Evolutionary conservation across 1,140 invertebrate species (phyloP), one percentile per base, ranked within the genome.

Genomic region (Mamestra configurata): DNA sequence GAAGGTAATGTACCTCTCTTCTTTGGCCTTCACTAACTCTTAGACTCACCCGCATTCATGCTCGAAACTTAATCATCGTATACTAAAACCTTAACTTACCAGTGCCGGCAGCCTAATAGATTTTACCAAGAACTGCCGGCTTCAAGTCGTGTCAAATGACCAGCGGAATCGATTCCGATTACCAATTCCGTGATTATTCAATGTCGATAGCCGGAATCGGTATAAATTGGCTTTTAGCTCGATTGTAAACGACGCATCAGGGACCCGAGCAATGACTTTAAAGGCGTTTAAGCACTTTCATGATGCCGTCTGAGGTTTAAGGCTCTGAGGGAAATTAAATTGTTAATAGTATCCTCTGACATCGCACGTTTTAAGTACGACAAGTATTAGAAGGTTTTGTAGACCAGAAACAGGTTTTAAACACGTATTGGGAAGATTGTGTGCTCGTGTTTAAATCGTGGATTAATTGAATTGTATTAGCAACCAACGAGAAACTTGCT

Each of bases 191-290:
- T 46, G 40, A 49, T 27, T 71, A 71, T 10, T 51, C n/a, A n/a
- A n/a, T n/a, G n/a, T n/a, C 68, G 68, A 31, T 73, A 37, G 53
- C 49, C 51, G 35, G 71, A 73, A 73, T 51, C 71, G 71, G 37
- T 22, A 22, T 73, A 73, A 70, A 73, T 43, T 57, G 49, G 7
- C 24, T 31, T 53, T 37, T 22, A 49, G 49, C 5, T 70, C 43
- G 22, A 68, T 68, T 46, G 43, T 18, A 51, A 68, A 24, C 64
- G 64, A 49, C 22, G n/a, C 27, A 64, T 40, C 18, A 10, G 31
- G 7, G 5, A 5, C 59, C 31, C 13, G 6, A 4, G 35, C 49
- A 70, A 70, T 70, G 66, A 27, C 66, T n/a, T n/a, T 3, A 24
- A 46, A 46, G 66, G 37, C 59, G n/a, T 64, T 64, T 64, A 35